Conservation (phyloP, 1,140 invertebrate species). For the Lamellibrachia luymesi region DNA sequence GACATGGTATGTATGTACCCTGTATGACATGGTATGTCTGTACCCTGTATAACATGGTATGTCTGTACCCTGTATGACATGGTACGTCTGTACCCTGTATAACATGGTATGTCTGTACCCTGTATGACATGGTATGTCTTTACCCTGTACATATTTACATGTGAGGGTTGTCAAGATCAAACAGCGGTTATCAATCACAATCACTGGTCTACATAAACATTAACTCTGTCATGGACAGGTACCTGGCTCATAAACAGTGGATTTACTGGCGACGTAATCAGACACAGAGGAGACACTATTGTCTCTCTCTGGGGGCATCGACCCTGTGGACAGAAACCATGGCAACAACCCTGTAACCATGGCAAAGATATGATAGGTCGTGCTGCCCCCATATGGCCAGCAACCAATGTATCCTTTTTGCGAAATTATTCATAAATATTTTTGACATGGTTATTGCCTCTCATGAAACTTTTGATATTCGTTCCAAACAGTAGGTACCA, state of each 20-base stretch:
- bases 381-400: neutral
- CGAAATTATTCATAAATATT: neutral
- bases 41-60: too few species aligned
- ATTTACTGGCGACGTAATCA: neutral
- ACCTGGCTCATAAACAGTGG: neutral
- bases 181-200: neutral
- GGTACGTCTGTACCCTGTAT: too few species aligned
- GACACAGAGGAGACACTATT: neutral
- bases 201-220: neutral
- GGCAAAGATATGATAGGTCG: neutral
- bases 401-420: neutral
- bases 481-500: too few species aligned
- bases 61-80: too few species aligned
- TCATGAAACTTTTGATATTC: too few species aligned
- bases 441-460: too few species aligned
- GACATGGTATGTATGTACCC: too few species aligned
- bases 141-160: neutral
- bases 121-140: neutral
- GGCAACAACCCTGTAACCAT: neutral
- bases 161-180: neutral
- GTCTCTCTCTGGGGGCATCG: neutral
- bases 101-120: too few species aligned
- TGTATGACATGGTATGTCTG: too few species aligned
- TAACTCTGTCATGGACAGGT: neutral
- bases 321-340: neutral